Percentiles rank a stretch among this genome's conserved stretches.
Conservation (phyloP, 35 echinoderm and acorn worm species). For the Apostichopus parvimensis region DNA sequence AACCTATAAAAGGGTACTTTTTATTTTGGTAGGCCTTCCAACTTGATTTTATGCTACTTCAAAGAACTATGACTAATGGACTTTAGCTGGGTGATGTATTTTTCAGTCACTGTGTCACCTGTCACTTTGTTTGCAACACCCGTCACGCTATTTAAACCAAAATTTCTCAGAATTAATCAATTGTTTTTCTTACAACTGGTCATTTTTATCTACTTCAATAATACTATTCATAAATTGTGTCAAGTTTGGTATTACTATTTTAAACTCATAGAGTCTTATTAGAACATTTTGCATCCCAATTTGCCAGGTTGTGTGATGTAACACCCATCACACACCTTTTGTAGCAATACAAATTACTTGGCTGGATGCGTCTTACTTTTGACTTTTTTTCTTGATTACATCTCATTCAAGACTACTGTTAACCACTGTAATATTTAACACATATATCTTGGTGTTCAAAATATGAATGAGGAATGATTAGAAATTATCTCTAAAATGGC, state of each 20-base stretch:
- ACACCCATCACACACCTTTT: constrained; percentile 2
- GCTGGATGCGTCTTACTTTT: too few relatives aligned
- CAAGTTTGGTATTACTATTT: background rate
- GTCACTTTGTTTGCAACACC: background rate
- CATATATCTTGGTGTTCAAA: background rate
- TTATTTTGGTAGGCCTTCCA: background rate
- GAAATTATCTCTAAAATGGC: background rate
- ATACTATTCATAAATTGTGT: background rate
- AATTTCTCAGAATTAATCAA: background rate
- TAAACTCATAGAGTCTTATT: background rate
- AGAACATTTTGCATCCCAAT: background rate
- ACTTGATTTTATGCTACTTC: background rate
- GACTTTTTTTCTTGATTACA: background rate
- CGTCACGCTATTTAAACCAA: background rate
- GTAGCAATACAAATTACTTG: background rate
- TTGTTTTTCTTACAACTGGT: too few relatives aligned
- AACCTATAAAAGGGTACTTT: background rate
- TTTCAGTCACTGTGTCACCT: background rate
- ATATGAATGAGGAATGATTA: background rate
- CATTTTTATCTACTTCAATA: too few relatives aligned
- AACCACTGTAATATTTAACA: background rate
- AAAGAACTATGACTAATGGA: background rate
- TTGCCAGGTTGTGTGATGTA: background rate
- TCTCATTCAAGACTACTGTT: background rate
- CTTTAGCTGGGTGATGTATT: background rate